Base-by-base conservation (phyloP, 2,888 invertebrate genomes). In the Drosophila prolongata region DNA sequence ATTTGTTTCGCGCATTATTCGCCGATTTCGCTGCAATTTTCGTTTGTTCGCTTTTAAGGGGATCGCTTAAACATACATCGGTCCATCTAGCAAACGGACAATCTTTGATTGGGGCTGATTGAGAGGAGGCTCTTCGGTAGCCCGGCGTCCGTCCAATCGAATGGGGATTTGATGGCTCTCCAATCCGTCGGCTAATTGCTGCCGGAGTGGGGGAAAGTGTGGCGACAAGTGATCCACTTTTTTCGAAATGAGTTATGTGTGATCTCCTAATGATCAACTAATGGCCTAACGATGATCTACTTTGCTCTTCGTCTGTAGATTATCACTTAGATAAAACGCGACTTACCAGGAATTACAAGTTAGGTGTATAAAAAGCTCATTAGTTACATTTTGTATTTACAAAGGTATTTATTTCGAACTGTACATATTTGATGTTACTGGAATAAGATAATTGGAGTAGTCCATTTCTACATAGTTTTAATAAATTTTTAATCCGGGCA, bases 1-100 rank as follows among this genome's bases (percentile, higher is more conserved):
- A 78, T 80, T 80, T 80, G 56, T 80, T 77, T 83, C 56, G 46
- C 42, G 67, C 53, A 43, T 40, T 50, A 67, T 53, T 68, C 47
- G 64, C 44, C 72, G 72, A 72, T 72, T 72, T 74, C 73, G 74
- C 74, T 58, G 61, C 60, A 62, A 61, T 62, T 66, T 66, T 72
- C 55, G 68, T 58, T 49, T 50, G 55, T 67, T 59, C 60, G 43
- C 62, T 46, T 55, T 67, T 67, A 70, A 64, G 71, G 70, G 64
- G 71, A 62, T 69, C 55, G 66, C 10, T 30, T 11, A 19, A 19
- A 19, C 8, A 24, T 47, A 35, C 37, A 43, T 37, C 40, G 37
- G 19, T 52, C 24, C 30, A 46, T 24, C 35, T 11, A 35, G 10
- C 35, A 16, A 40, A 27, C 35, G 59, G 42, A 64, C 62, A 64